These are phyloP conservation scores for Laothoe populi DNA, from an alignment of 2,888 invertebrate genomes.

Conservation along the genomic window DNA sequence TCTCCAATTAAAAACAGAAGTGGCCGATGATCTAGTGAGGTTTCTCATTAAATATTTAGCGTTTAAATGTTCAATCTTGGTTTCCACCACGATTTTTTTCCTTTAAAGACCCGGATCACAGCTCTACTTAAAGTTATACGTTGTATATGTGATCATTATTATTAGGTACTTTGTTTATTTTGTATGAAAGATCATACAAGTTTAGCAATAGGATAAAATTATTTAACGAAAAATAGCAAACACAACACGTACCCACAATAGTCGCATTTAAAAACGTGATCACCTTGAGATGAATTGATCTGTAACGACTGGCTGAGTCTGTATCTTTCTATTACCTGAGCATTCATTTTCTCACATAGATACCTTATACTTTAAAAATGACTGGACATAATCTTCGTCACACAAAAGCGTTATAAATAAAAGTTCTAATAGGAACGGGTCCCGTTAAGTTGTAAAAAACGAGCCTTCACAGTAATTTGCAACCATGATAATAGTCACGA, in stretches of 20 bases:
- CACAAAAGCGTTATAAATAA: slow-evolving; percentile 9
- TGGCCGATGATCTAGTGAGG: too few relatives aligned
- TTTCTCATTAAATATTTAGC: too few relatives aligned
- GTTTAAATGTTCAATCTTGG: too few relatives aligned
- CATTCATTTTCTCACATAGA: background rate
- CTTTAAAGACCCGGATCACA: too few relatives aligned
- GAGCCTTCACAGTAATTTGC: slow-evolving; percentile 22
- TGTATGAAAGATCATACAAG: background rate
- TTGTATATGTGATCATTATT: too few relatives aligned
- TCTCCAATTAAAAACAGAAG: too few relatives aligned
- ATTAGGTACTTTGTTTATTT: too few relatives aligned
- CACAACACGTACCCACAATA: background rate
- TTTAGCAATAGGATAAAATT: background rate
- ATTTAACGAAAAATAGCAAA: background rate
- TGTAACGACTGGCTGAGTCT: slow-evolving; percentile 48
- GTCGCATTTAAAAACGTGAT: slow-evolving; percentile 53
- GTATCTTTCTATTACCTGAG: background rate
- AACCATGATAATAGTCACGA: slow-evolving; percentile 37
- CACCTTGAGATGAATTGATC: slow-evolving; percentile 69
- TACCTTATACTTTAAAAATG: slow-evolving; percentile 2
- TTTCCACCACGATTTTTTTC: too few relatives aligned
- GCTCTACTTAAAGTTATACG: too few relatives aligned
- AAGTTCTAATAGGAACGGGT: slow-evolving; percentile 30
- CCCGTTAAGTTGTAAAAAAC: slow-evolving; percentile 33
- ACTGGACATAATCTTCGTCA: background rate